These are phyloP conservation scores for Malthinus flaveolus DNA, from an alignment of 2,888 invertebrate genomes.

Conservation along the genomic window DNA sequence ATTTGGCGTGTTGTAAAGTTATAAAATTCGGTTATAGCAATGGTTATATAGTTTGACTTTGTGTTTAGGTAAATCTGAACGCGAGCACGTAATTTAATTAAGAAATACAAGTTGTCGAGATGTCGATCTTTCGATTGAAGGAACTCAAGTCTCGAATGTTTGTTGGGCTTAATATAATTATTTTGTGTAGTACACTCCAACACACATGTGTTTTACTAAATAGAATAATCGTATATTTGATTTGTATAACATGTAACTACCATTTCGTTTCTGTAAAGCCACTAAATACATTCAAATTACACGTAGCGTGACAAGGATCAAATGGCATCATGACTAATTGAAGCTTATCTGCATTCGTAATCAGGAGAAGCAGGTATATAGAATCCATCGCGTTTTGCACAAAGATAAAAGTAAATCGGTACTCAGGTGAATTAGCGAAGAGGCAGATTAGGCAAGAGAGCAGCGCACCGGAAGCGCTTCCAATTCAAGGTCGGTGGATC, in stretches of 20 bases:
- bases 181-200: no score
- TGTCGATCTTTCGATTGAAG: no score
- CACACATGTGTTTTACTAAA: slow-evolving; percentile 1
- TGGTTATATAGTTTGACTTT: no score
- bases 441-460: slow-evolving; percentile 52
- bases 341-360: slow-evolving; percentile 49
- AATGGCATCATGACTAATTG: slow-evolving; percentile 52
- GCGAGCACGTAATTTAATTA: no score
- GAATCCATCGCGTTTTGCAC: slow-evolving; percentile 45
- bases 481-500: slow-evolving; percentile 50
- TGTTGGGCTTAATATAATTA: no score
- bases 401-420: slow-evolving; percentile 52
- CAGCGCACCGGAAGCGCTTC: slow-evolving; percentile 43
- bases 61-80: no score
- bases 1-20: no score
- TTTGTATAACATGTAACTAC: slow-evolving; percentile 22
- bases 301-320: slow-evolving; percentile 39
- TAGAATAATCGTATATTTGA: slow-evolving; percentile 23
- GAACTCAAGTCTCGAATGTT: no score
- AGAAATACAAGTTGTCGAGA: no score
- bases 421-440: slow-evolving; percentile 51
- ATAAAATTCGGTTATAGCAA: no score
- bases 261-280: slow-evolving; percentile 10
- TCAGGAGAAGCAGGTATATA: slow-evolving; percentile 45
- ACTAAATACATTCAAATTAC: slow-evolving; percentile 22